These are phyloP conservation scores for Microhierax caerulescens DNA, from an alignment of 2,797 vertebrate genomes.

Conservation along the genomic window DNA sequence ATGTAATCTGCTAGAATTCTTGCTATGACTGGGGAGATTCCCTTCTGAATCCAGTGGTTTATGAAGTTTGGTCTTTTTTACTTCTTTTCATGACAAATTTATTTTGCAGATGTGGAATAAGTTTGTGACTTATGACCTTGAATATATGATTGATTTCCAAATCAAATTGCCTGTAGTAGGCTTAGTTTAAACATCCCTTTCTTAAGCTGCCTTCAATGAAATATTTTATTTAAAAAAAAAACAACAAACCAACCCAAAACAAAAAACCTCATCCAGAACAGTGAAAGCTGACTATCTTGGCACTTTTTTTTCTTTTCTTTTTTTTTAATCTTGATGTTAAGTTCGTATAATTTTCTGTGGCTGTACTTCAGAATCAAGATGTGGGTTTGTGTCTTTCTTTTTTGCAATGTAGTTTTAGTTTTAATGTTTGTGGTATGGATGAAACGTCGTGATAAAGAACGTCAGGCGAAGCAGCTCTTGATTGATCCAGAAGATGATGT, in stretches of 20 bases:
- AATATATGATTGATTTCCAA: neutral
- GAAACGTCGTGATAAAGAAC: slow-evolving; percentile 94
- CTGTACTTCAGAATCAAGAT: neutral
- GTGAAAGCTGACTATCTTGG: neutral
- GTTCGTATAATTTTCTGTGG: neutral
- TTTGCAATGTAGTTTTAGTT: slow-evolving; percentile 84
- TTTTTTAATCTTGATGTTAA: neutral
- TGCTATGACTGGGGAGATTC: neutral
- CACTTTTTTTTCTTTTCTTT: too few relatives aligned
- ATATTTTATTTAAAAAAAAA: neutral
- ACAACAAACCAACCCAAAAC: neutral
- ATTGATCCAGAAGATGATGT: slow-evolving; percentile 97
- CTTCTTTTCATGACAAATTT: neutral
- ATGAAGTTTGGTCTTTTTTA: neutral
- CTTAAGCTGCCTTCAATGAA: neutral
- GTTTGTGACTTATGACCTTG: neutral
- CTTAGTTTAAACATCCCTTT: neutral
- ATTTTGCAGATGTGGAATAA: neutral
- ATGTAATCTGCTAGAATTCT: neutral
- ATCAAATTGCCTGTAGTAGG: neutral
- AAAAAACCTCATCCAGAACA: neutral
- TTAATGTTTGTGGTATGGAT: slow-evolving; percentile 97
- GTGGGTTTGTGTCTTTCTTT: neutral
- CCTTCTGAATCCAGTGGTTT: neutral
- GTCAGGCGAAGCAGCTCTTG: slow-evolving; percentile 94